phyloP scores from a whole-genome alignment of 2,888 invertebrate species.

The Acrocyrtus sp. region DNA sequence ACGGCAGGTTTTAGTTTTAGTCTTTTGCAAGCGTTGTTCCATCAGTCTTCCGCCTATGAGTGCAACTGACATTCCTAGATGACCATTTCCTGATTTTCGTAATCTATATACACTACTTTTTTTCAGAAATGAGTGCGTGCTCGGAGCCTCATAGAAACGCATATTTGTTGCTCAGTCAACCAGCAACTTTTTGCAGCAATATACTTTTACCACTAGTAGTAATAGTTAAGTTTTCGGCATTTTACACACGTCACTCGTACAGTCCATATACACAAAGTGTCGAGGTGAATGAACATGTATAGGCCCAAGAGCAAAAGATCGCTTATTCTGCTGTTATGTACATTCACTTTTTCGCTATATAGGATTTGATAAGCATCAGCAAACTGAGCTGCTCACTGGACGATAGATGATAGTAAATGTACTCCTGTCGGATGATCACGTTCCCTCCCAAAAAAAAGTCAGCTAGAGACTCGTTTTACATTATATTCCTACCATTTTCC shows the following conservation, averaged over 20 bases:
- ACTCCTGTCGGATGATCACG: neutral
- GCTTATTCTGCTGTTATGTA: constrained; percentile 9
- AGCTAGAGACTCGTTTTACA: neutral
- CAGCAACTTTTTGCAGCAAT: no score
- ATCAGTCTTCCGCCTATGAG: no score
- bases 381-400: neutral
- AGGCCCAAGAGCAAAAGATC: constrained; percentile 13
- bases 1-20: no score
- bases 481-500: neutral
- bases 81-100: no score
- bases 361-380: constrained; percentile 26
- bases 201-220: no score
- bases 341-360: constrained; percentile 16
- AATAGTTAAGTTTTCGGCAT: neutral
- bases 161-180: no score
- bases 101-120: no score
- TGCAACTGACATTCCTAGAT: no score
- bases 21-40: no score
- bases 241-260: neutral
- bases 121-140: no score
- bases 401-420: neutral
- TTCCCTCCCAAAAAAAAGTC: neutral
- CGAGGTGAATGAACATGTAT: constrained; percentile 52
- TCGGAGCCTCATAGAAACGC: no score
- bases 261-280: neutral